Percentiles rank a stretch among this genome's conserved stretches.
phyloP scores from a whole-genome alignment of 2,888 invertebrate species.

The Ormia ochracea region DNA sequence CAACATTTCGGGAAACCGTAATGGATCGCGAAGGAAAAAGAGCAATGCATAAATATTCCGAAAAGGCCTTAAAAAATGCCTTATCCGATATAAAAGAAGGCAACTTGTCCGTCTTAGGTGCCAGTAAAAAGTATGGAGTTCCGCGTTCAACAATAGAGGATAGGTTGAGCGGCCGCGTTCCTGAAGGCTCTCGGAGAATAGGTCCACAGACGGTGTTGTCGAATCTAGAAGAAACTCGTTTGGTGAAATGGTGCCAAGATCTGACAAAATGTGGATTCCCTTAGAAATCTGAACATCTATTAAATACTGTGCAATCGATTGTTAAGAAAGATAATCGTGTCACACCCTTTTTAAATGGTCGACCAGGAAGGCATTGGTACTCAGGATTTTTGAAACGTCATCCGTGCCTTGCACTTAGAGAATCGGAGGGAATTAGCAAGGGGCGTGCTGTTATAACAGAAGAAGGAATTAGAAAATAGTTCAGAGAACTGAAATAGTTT shows the following conservation, averaged over 20 bases:
- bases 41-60: background rate
- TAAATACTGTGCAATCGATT: constrained; percentile 23
- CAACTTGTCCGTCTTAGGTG: background rate
- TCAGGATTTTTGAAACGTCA: background rate
- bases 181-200: constrained; percentile 9
- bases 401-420: background rate
- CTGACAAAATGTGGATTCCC: constrained; percentile 22
- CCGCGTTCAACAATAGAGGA: constrained; percentile 33
- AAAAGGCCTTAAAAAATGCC: background rate
- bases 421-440: background rate
- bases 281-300: background rate
- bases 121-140: no score
- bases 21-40: background rate
- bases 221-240: background rate
- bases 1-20: background rate
- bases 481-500: background rate
- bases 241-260: constrained; percentile 22
- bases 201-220: constrained; percentile 16
- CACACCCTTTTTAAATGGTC: background rate
- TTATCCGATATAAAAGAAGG: background rate
- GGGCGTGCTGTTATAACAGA: background rate
- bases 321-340: constrained; percentile 4
- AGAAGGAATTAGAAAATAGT: background rate
- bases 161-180: background rate
- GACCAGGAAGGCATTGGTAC: background rate